phyloP scores from a whole-genome alignment of 35 echinoderm and acorn worm species.

The Apostichopus japonicus region DNA sequence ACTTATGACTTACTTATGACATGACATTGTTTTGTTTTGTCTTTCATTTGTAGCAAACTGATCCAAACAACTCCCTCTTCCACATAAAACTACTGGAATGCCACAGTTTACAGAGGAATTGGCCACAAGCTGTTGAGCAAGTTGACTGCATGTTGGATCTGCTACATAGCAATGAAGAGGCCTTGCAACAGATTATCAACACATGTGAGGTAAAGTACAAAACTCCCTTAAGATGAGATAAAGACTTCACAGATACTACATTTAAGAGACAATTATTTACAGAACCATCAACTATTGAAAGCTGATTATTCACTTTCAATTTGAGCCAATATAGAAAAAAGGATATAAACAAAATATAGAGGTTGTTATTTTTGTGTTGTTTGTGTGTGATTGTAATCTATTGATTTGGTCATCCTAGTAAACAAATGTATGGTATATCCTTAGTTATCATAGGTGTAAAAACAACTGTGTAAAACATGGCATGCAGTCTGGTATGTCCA shows the following conservation, averaged over 20 bases:
- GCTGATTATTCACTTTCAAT: neutral
- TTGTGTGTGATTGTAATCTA: too few species aligned
- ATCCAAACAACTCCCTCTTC: neutral
- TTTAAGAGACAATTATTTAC: too few species aligned
- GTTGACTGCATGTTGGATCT: neutral
- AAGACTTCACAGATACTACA: neutral
- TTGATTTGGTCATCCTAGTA: too few species aligned
- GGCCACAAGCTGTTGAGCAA: neutral
- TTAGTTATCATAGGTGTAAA: too few species aligned
- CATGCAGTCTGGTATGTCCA: too few species aligned
- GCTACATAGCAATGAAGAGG: neutral
- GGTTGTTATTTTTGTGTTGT: too few species aligned
- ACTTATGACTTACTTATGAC: too few species aligned
- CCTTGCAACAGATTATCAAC: neutral
- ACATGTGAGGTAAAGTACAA: neutral
- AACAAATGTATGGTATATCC: too few species aligned
- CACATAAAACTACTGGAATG: conserved; percentile 28
- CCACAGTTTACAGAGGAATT: neutral
- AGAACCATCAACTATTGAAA: too few species aligned
- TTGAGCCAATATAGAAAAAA: neutral
- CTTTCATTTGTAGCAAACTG: neutral
- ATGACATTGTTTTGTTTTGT: too few species aligned
- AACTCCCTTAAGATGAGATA: neutral
- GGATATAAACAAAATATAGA: neutral
- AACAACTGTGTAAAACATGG: too few species aligned